Base-by-base conservation (phyloP, 2,797 vertebrate species). In the Phrynocephalus guinanensis region DNA sequence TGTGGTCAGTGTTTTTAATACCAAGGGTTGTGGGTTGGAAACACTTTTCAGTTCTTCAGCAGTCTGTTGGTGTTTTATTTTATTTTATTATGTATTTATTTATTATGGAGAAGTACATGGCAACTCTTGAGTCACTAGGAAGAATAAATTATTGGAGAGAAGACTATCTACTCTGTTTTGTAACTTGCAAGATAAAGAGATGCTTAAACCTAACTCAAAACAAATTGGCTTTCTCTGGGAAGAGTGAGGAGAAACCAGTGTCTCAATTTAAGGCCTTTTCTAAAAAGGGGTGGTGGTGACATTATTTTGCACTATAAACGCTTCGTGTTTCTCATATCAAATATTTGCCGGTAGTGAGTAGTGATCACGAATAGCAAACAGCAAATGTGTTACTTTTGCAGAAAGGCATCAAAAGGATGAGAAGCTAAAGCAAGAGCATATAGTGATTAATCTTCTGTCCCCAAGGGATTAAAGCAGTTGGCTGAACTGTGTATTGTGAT, bases 1-100 rank as follows among this genome's bases (percentile, higher is more conserved):
- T 91, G 38, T 44, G 38, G 26, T 84, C 70, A 3, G 18, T 89
- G 88, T 73, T 87, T 80, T 84, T 68, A 68, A 77, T 72, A 20
- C 50, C 82, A 73, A n/a, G 44, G 67, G 90, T 91, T 79, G 38
- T 88, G 28, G 33, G 82, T 50, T 13, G 86, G 76, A 0, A 86
- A 0, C 44, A 56, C 82, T 92, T 71, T 83, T 90, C 82, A 48
- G 22, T 52, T 30, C 44, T 48, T 67, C 28, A 82, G 11, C 71
- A 76, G 60, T 67, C n/a, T 77, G 60, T 76, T 82, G 20, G 63
- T 4, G 2, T 44, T 44, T 44, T 44, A 5, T 44, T 44, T 44
- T 44, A 5, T 44, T 44, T 44, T 44, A 44, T 44, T 44, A 44
- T 44, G 38, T 44, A 44, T 44, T 44, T 44, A 33, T 33, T 33